Evolutionary conservation across 1,140 invertebrate species (phyloP), one percentile per base, ranked within the genome.

Genomic region (Chironomus striatipennis): DNA sequence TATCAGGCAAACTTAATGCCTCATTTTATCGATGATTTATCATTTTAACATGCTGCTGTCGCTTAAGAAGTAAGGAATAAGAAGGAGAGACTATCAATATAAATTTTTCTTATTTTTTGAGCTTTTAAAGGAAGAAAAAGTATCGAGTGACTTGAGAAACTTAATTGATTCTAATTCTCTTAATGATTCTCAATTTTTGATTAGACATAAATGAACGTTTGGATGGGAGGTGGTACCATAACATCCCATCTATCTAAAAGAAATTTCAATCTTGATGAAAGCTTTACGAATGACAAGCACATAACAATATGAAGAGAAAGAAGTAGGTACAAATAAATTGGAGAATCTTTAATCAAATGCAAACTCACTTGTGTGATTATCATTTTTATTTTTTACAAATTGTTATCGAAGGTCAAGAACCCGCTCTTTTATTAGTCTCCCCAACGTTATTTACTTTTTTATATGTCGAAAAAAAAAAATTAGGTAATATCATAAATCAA

Each of bases 321-420:
- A 18, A 6, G 9, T 20, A 70, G 18, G 18, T 34, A 34, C 24
- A 34, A 34, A 34, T 34, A 34, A 34, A 34, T 34, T 34, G 24
- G 24, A 34, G 24, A 34, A 34, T 34, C n/a, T 57, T 70, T 70
- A 70, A 70, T 70, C 65, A 70, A 70, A 70, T 70, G 65, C 65
- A 70, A 70, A 70, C 65, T 20, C 65, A 70, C 20, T 18, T 20
- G 18, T 57, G 65, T 21, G 65, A 70, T 70, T 70, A 70, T 70
- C 65, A 70, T 70, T 70, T 20, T 70, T n/a, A n/a, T n/a, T n/a
- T 70, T 18, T 18, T 10, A 70, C 9, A 70, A 70, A 20, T 70
- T 70, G 65, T 70, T 70, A 70, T 70, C 65, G 65, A 70, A 70
- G 65, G 65, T 70, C 65, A 70, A 70, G 65, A 70, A 70, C 65